Conservation (phyloP, 2,888 invertebrate species). For the Pristionchus entomophagus region DNA sequence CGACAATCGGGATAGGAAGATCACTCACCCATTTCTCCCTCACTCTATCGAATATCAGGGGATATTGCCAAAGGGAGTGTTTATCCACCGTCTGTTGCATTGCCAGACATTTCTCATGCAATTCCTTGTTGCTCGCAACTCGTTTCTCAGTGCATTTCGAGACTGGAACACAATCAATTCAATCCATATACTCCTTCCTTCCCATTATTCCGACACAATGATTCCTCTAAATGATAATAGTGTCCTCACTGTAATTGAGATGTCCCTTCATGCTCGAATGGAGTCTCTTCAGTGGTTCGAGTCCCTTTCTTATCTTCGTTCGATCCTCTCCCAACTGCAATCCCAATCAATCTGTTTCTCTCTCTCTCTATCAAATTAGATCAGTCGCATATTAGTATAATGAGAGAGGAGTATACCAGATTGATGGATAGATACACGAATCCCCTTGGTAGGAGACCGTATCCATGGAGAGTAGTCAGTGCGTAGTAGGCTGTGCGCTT, state of each 20-base stretch:
- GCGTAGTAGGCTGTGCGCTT: slow-evolving; percentile 24
- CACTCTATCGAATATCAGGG: neutral
- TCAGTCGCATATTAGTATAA: neutral
- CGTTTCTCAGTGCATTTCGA: slow-evolving; percentile 23
- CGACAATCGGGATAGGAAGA: neutral
- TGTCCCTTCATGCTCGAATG: neutral
- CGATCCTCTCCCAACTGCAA: neutral
- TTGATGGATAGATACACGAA: slow-evolving; percentile 32
- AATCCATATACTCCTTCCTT: no score
- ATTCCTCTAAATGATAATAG: neutral
- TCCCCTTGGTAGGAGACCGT: slow-evolving; percentile 30
- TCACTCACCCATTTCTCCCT: slow-evolving; percentile 2
- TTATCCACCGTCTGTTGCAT: slow-evolving; percentile 21
- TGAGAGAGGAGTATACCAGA: neutral
- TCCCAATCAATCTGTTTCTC: no score
- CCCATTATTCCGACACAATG: no score
- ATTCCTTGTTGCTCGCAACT: neutral
- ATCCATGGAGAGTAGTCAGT: slow-evolving; percentile 19
- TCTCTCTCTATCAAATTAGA: no score
- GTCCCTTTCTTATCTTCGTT: neutral
- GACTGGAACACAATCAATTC: neutral
- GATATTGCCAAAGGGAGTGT: neutral
- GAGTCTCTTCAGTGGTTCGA: slow-evolving; percentile 22
- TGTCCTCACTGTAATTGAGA: neutral
- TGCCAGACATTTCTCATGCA: neutral